Conservation (phyloP, 1,140 invertebrate species). For the Achroia grisella region DNA sequence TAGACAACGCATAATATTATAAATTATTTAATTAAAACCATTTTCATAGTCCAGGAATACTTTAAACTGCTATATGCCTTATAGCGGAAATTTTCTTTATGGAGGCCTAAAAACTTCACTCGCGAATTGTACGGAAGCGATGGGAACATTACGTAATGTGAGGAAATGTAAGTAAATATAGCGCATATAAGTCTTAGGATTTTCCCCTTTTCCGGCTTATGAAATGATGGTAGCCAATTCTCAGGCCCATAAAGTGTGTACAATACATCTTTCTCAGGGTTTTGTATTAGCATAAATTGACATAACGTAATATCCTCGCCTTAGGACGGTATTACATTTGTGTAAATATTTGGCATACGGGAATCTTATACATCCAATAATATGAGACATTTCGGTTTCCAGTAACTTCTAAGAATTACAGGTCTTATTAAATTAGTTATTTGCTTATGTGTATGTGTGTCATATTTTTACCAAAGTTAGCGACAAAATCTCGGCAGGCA, state of each 20-base stretch:
- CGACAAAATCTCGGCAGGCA: background rate
- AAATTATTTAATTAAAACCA: too few relatives aligned
- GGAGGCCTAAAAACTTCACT: too few relatives aligned
- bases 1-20: too few relatives aligned
- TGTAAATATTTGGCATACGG: constrained; percentile 29
- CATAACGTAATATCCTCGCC: constrained; percentile 24
- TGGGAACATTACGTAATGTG: too few relatives aligned
- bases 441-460: constrained; percentile 2
- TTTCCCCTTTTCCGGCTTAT: constrained; percentile 2
- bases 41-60: too few relatives aligned
- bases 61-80: too few relatives aligned
- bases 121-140: too few relatives aligned
- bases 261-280: constrained; percentile 13
- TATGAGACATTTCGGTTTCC: background rate
- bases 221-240: constrained; percentile 7
- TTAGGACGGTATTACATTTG: constrained; percentile 23
- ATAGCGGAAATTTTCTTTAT: too few relatives aligned
- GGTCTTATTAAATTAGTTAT: background rate
- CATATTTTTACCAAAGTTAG: constrained; percentile 3
- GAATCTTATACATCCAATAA: constrained; percentile 4
- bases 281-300: constrained; percentile 28
- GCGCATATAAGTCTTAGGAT: too few relatives aligned
- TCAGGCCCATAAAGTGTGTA: constrained; percentile 10
- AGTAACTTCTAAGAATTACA: background rate
- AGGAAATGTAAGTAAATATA: too few relatives aligned